A percentile compares a stretch with the other conserved stretches of the same genome.
phyloP scores from a whole-genome alignment of 2,797 vertebrate genomes.

The Dendrocincla tyrannina region DNA sequence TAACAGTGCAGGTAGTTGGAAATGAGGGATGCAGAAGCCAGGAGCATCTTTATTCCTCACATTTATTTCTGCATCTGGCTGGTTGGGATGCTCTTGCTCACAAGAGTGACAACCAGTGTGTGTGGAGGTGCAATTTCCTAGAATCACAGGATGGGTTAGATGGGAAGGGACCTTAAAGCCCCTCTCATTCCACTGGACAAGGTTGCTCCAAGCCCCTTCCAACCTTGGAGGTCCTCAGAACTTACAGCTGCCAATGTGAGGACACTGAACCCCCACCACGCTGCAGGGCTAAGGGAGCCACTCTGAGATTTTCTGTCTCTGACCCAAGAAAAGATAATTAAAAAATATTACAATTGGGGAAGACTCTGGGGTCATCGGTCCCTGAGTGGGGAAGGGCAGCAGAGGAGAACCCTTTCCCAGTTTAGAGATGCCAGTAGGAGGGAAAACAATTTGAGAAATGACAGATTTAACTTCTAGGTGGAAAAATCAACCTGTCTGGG shows the following conservation, averaged over 20 bases:
- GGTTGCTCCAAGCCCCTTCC: background rate
- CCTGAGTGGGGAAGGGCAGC: background rate
- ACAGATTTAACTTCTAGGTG: background rate
- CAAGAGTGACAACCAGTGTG: background rate
- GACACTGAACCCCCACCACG: background rate
- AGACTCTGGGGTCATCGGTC: accelerated
- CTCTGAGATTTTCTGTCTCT: background rate
- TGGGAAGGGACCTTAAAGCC: background rate
- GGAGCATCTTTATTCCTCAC: background rate
- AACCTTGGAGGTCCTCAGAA: background rate
- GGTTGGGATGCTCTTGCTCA: accelerated
- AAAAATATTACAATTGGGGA: background rate
- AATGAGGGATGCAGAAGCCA: background rate
- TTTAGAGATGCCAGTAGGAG: background rate
- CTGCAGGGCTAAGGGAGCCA: background rate
- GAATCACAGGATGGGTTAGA: background rate
- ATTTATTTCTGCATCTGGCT: background rate
- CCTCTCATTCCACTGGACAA: background rate
- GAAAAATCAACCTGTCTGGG: background rate
- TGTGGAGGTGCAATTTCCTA: background rate
- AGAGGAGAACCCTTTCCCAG: background rate
- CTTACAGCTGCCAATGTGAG: background rate
- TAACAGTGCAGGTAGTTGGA: background rate
- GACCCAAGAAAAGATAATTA: background rate
- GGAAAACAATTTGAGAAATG: background rate